Evolutionary conservation across 1,140 invertebrate species (phyloP).

Genomic region (Laupala kohalensis): DNA sequence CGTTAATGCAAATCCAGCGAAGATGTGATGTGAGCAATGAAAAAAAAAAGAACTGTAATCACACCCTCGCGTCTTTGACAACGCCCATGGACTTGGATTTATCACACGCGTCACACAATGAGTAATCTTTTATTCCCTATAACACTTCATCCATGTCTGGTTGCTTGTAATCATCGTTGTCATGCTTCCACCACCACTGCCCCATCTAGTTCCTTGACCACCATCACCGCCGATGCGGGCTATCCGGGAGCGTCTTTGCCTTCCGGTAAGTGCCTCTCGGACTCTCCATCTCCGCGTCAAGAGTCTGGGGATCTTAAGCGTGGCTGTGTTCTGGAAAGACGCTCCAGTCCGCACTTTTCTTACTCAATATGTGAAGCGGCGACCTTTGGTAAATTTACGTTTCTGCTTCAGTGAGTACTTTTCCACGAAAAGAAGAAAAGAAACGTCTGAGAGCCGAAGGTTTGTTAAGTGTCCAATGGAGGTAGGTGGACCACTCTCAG

Average conservation of each 20-base stretch:
- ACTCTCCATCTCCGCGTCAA: not conserved
- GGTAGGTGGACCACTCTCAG: not conserved
- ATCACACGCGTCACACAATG: no score
- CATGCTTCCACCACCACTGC: not conserved
- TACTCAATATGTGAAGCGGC: not conserved
- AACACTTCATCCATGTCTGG: no score
- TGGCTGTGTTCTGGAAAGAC: not conserved
- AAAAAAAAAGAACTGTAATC: no score
- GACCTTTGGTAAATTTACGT: not conserved
- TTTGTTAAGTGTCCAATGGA: not conserved
- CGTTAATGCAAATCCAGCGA: no score
- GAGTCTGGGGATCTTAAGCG: not conserved
- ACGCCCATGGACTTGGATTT: no score
- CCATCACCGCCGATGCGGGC: not conserved
- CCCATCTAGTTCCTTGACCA: not conserved
- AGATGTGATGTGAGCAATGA: no score
- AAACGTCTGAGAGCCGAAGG: not conserved
- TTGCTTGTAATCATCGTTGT: no score
- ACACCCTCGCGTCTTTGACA: no score
- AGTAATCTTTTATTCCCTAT: no score
- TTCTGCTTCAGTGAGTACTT: not conserved
- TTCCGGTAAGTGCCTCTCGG: not conserved
- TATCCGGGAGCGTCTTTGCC: not conserved
- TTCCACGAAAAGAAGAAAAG: not conserved
- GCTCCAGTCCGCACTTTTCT: not conserved